phyloP scores from a whole-genome alignment of 2,797 vertebrate species.

The Darevskia nairensis region DNA sequence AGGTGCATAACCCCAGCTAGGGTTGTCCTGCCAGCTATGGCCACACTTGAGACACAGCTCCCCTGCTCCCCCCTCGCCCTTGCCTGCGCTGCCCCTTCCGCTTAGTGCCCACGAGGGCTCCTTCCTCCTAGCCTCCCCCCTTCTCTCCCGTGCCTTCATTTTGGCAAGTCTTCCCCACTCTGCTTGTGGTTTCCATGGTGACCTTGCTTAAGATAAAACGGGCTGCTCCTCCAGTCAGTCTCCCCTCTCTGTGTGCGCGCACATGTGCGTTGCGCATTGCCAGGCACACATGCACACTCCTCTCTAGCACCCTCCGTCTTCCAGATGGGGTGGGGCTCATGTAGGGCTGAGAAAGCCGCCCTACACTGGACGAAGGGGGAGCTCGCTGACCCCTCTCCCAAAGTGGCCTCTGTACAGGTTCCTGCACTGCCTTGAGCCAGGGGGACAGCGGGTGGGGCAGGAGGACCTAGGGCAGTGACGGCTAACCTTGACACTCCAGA shows the following conservation, averaged over 20 bases:
- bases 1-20: too few relatives aligned
- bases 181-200: not conserved
- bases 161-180: not conserved
- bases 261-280: not conserved
- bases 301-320: not conserved
- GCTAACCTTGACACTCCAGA: too few relatives aligned
- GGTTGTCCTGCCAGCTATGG: too few relatives aligned
- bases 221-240: not conserved
- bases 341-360: not conserved
- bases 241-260: not conserved
- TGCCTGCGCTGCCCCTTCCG: not conserved
- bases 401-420: not conserved
- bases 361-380: not conserved
- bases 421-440: not conserved
- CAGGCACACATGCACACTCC: too few relatives aligned
- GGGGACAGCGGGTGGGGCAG: not conserved
- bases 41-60: not conserved
- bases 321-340: not conserved
- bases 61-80: not conserved
- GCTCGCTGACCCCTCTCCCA: not conserved
- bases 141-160: not conserved
- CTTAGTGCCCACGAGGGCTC: not conserved
- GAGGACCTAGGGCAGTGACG: too few relatives aligned
- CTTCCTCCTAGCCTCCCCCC: not conserved
- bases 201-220: not conserved